A percentile compares a stretch with the other conserved stretches of the same genome.
These are phyloP conservation scores for Regulus satrapa DNA, from an alignment of 2,113 vertebrate species.

Conservation along the genomic window DNA sequence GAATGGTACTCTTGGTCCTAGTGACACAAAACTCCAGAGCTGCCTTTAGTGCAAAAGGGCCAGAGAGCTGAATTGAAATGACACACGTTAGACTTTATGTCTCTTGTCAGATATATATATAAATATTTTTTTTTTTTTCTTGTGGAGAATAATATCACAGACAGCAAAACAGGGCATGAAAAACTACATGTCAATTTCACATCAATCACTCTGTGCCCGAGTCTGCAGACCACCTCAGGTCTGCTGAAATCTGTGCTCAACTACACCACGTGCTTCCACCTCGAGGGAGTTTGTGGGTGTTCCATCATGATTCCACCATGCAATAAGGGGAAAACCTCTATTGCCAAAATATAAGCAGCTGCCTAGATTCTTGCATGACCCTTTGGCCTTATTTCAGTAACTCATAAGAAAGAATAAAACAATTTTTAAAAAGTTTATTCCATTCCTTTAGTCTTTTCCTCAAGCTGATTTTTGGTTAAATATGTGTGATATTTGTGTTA, in stretches of 20 bases:
- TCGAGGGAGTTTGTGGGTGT: neutral
- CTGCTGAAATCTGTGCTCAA: neutral
- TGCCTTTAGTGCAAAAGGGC: neutral
- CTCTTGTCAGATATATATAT: neutral
- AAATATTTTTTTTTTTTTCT: too few species aligned
- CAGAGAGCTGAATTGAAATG: accelerated
- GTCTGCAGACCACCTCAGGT: neutral
- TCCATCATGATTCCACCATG: neutral
- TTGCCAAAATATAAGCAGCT: neutral
- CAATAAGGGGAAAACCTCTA: neutral
- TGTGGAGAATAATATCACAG: neutral
- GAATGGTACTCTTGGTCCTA: neutral
- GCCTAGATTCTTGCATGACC: neutral
- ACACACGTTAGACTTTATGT: neutral
- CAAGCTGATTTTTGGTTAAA: neutral
- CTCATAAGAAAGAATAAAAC: neutral
- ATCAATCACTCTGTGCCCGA: neutral
- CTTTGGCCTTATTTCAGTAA: neutral
- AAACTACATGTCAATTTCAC: accelerated
- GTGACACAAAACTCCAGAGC: neutral
- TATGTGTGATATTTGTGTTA: too few species aligned
- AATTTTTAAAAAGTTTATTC: neutral
- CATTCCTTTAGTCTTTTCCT: neutral
- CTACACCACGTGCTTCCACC: accelerated
- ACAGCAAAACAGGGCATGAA: neutral